A percentile compares a stretch with the other conserved stretches of the same genome.
These are phyloP conservation scores for Myotis daubentonii DNA, from an alignment of 2,797 vertebrate species.

Conservation along the genomic window DNA sequence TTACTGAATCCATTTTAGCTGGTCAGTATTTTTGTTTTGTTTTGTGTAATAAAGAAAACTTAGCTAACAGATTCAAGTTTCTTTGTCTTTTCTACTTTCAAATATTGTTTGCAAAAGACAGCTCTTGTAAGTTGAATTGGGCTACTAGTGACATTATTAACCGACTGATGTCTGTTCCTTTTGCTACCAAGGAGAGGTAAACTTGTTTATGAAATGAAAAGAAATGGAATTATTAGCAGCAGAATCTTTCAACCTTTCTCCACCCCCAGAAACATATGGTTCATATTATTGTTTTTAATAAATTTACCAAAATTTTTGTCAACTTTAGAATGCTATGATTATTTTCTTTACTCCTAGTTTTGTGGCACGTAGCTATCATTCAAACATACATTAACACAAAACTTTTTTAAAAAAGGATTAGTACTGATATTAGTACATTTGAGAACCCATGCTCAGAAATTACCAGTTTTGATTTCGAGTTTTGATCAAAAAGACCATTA, in stretches of 20 bases:
- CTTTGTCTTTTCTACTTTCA: not conserved
- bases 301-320: not conserved
- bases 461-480: not conserved
- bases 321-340: not conserved
- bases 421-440: not conserved
- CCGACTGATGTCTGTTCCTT: not conserved
- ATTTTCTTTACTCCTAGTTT: not conserved
- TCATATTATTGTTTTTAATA: not conserved
- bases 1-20: not conserved
- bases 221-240: not conserved
- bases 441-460: not conserved
- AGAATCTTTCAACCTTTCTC: not conserved
- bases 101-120: not conserved
- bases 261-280: not conserved
- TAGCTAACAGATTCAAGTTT: not conserved
- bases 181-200: not conserved
- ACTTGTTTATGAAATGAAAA: not conserved
- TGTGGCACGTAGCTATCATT: not conserved
- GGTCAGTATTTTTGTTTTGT: not conserved
- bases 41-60: not conserved
- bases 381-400: not conserved
- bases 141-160: not conserved
- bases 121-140: not conserved
- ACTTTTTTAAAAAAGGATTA: too few relatives aligned
- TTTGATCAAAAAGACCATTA: not conserved